Evolutionary conservation across 2,888 invertebrate species (phyloP), one percentile per base, ranked within the genome.

Genomic region (Andricus quercusramuli): DNA sequence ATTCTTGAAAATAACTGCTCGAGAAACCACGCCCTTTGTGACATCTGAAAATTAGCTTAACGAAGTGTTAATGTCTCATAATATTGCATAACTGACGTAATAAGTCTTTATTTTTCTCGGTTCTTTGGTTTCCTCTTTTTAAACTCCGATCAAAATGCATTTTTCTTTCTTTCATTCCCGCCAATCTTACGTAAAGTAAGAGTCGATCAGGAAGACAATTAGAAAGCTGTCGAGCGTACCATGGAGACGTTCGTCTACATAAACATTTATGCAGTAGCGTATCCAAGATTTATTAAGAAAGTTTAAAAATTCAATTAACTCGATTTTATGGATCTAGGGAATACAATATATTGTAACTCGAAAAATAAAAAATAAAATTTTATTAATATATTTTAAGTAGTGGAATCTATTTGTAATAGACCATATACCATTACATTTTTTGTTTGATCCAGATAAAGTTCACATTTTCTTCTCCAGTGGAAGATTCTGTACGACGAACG

Each of bases 151-250:
- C 25, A 17, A 47, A 47, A 51, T 29, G 47, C 3, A 22, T 11
- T 29, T 29, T 11, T 32, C n/a, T 37, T 67, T 41, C 13, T 37
- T 37, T 32, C 32, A 56, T 56, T 74, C n/a, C 56, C 32, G n/a
- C 25, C 29, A 56, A 77, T 41, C 13, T 62, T 64, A 64, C 37
- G 20, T 64, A 64, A 64, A 77, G 62, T 41, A 77, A 37, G 29
- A 74, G 74, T 13, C 80, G 86, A 89, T 89, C 88, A 87, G 89
- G 87, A 88, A 88, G 88, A 88, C 86, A 88, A 89, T 89, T 89
- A 89, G 88, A 88, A 88, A 88, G 88, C 84, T 81, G 82, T 79
- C 66, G 51, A 41, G 66, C 41, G 11, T 32, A 32, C 47, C 8
- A 32, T 25, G 25, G 25, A 62, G 62, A 25, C 62, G 62, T 62